Percentiles rank a stretch among this genome's conserved stretches.
Conservation (phyloP, 2,797 vertebrate genomes). For the Dryobates pubescens region DNA sequence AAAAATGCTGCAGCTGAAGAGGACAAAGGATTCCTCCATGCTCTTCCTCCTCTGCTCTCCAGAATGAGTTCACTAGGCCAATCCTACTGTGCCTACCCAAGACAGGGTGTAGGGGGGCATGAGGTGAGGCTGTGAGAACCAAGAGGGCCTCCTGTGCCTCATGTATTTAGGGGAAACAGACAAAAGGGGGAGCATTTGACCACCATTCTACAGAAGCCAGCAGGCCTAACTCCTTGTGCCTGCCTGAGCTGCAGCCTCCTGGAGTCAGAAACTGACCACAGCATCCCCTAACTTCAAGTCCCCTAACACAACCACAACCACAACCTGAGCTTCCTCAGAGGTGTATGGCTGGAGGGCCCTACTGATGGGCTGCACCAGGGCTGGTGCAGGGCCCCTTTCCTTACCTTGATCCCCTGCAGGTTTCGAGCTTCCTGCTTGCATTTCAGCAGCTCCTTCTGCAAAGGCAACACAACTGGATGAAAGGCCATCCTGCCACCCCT, state of each 20-base stretch:
- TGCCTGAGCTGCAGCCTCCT: background rate
- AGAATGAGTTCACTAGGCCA: background rate
- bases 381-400: background rate
- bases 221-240: background rate
- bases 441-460: slow-evolving; percentile 91
- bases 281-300: background rate
- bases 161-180: background rate
- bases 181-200: background rate
- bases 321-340: background rate
- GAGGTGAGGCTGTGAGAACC: background rate
- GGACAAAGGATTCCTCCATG: background rate
- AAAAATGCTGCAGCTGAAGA: background rate
- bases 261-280: background rate
- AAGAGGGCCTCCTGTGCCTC: background rate
- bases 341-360: background rate
- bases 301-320: background rate
- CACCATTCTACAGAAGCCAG: background rate
- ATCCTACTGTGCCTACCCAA: background rate
- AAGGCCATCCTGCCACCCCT: background rate
- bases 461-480: slow-evolving; percentile 63
- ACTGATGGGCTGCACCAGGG: background rate
- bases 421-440: slow-evolving; percentile 94
- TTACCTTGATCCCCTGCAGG: slow-evolving; percentile 94
- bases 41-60: background rate
- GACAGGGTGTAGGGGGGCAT: fast-evolving